phyloP scores from a whole-genome alignment of 2,113 vertebrate genomes.

The Vimba vimba region DNA sequence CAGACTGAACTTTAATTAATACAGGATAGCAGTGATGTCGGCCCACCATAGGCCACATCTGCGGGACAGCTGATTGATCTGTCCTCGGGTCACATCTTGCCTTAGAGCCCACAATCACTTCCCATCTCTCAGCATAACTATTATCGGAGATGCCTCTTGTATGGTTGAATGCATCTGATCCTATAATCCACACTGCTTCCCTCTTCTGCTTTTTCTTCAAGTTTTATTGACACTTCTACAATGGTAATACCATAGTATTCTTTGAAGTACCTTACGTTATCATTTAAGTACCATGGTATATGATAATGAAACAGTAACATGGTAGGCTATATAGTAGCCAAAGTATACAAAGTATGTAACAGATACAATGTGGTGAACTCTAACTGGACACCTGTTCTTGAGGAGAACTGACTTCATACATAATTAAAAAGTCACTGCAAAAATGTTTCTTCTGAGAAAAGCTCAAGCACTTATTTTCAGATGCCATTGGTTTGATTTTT shows the following conservation, averaged over 20 bases:
- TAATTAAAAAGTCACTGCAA: no score
- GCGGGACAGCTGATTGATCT: constrained; percentile 6
- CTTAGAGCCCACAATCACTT: not conserved
- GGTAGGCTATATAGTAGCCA: no score
- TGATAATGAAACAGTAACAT: no score
- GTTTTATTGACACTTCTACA: not conserved
- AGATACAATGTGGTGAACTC: no score
- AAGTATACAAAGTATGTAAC: no score
- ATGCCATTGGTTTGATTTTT: no score
- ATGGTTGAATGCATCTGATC: not conserved
- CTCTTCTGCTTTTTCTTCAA: not conserved
- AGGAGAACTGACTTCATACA: no score
- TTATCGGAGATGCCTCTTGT: not conserved
- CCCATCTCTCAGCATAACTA: not conserved
- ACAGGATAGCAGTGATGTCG: not conserved
- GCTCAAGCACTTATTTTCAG: no score
- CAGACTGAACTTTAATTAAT: not conserved
- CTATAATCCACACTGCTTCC: not conserved
- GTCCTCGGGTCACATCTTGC: constrained; percentile 8
- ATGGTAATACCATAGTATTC: not conserved
- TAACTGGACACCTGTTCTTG: no score
- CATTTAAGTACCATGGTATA: no score
- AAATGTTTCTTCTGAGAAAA: no score
- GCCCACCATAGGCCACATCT: not conserved
- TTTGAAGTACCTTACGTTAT: not conserved